Evolutionary conservation across 2,113 vertebrate species (phyloP).

Genomic region (Xyliphius kryptos): DNA sequence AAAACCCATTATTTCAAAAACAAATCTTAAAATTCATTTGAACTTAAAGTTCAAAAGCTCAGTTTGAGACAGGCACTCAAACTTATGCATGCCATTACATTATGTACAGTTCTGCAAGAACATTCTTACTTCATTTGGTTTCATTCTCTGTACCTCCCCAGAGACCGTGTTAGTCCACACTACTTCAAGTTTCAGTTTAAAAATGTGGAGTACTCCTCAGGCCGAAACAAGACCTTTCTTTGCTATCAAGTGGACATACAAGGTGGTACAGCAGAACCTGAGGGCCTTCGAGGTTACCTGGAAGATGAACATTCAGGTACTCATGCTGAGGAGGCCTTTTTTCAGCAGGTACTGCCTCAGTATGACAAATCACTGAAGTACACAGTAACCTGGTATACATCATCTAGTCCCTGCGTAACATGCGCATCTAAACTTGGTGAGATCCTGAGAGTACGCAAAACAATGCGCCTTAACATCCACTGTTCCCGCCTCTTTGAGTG

Average conservation of each 20-base stretch:
- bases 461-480: slow-evolving; percentile 76
- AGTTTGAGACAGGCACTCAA: no score
- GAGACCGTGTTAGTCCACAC: slow-evolving; percentile 80
- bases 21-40: no score
- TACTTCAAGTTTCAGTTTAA: slow-evolving; percentile 97
- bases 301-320: slow-evolving; percentile 84
- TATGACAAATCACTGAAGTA: slow-evolving; percentile 63
- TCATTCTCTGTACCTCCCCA: slow-evolving; percentile 51
- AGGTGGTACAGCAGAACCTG: slow-evolving; percentile 62
- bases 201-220: slow-evolving; percentile 95
- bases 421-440: slow-evolving; percentile 71
- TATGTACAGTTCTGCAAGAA: no score
- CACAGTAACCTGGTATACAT: slow-evolving; percentile 84
- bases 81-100: no score
- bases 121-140: no score
- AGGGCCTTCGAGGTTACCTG: slow-evolving; percentile 75
- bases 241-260: slow-evolving; percentile 82
- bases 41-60: no score
- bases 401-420: slow-evolving; percentile 83
- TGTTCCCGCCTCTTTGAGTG: slow-evolving; percentile 86
- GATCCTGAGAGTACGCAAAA: slow-evolving; percentile 69
- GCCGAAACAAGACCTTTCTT: slow-evolving; percentile 93
- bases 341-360: slow-evolving; percentile 76
- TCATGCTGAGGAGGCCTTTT: slow-evolving; percentile 88
- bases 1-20: no score